Percentiles rank a stretch among this genome's conserved stretches.
Evolutionary conservation across 2,113 vertebrate species (phyloP).

Genomic region (Brachirus orientalis): DNA sequence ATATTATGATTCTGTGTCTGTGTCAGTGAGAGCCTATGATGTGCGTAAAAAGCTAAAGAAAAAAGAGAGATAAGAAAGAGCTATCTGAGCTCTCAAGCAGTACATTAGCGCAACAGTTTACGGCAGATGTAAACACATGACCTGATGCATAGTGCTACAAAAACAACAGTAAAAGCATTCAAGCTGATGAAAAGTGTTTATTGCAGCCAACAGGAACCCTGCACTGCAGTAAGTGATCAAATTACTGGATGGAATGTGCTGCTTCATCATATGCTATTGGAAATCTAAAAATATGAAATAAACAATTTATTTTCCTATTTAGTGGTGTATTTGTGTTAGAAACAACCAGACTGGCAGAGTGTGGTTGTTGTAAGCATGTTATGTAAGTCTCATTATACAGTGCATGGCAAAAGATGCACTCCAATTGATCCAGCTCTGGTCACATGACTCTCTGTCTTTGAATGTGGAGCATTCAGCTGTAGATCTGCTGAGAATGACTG

Average conservation of each 20-base stretch:
- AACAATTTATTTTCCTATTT: not conserved
- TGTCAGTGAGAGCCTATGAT: too few species aligned
- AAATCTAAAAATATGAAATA: constrained; percentile 13
- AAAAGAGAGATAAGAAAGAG: too few species aligned
- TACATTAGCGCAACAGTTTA: constrained; percentile 29
- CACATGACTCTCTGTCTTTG: constrained; percentile 70
- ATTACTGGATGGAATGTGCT: constrained; percentile 45
- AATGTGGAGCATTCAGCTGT: constrained; percentile 46
- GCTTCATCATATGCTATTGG: constrained; percentile 34
- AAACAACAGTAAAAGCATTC: constrained; percentile 45
- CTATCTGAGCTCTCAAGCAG: constrained; percentile 7
- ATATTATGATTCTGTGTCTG: constrained; percentile 16
- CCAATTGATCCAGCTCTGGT: constrained; percentile 67
- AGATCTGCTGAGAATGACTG: constrained; percentile 29
- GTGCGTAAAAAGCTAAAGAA: too few species aligned
- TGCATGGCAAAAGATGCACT: constrained; percentile 66
- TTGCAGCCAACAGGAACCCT: constrained; percentile 42
- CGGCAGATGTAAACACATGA: constrained; percentile 21
- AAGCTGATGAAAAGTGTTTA: constrained; percentile 47
- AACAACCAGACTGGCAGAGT: constrained; percentile 25
- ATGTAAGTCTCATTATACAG: constrained; percentile 71
- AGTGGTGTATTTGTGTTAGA: constrained; percentile 15
- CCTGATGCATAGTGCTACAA: constrained; percentile 28
- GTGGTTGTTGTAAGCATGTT: constrained; percentile 53
- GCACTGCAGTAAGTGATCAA: constrained; percentile 53